A percentile compares a stretch with the other conserved stretches of the same genome.
Evolutionary conservation across 2,113 vertebrate genomes (phyloP).

Genomic region (Lutjanus erythropterus): DNA sequence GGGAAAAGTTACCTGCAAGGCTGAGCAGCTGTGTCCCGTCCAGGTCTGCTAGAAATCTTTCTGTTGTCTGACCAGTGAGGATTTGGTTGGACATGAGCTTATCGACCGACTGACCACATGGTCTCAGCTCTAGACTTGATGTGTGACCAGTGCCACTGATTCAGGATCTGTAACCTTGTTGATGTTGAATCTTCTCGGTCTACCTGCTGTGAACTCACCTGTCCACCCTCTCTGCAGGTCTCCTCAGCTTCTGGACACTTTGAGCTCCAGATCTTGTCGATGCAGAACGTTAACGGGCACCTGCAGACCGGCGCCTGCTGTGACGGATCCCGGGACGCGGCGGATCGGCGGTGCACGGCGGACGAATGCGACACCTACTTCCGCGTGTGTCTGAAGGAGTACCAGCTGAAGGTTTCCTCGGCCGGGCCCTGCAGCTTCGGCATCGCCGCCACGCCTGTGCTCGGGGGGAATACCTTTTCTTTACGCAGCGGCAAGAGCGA

Average conservation of each 20-base stretch:
- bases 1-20: too few species aligned
- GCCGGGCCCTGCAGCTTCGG: constrained; percentile 95
- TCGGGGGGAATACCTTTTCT: constrained; percentile 91
- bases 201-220: background rate
- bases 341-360: constrained; percentile 84
- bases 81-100: too few species aligned
- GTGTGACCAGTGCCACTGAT: too few species aligned
- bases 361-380: constrained; percentile 93
- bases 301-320: constrained; percentile 93
- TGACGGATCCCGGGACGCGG: constrained; percentile 83
- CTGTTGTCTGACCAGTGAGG: too few species aligned
- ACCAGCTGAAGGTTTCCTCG: constrained; percentile 90
- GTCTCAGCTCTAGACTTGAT: too few species aligned
- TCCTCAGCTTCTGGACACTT: constrained; percentile 91
- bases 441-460: constrained; percentile 89
- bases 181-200: background rate
- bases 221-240: constrained; percentile 82
- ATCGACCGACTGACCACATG: too few species aligned
- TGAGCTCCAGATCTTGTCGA: constrained; percentile 92
- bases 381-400: constrained; percentile 97
- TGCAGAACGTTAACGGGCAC: constrained; percentile 91
- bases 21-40: too few species aligned
- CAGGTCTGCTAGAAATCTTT: too few species aligned
- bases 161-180: background rate
- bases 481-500: constrained; percentile 83